Conservation (phyloP, 2,797 vertebrate genomes). For the Trachurus trachurus region DNA sequence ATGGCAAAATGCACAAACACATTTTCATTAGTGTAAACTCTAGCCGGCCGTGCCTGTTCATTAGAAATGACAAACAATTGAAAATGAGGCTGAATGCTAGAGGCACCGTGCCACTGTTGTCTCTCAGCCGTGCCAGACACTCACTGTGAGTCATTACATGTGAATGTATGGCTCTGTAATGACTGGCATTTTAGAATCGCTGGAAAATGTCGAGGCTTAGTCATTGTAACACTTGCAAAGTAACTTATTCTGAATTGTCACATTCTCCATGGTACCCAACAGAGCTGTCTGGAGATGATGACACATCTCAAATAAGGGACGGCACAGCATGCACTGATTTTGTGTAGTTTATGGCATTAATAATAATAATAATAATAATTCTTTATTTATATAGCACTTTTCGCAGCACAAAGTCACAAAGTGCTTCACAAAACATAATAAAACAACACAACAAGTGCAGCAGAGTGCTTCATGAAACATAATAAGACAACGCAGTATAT, state of each 20-base stretch:
- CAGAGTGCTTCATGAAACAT: no score
- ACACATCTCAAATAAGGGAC: constrained; percentile 29
- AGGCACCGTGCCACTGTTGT: constrained; percentile 59
- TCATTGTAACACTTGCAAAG: constrained; percentile 21
- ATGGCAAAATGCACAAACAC: constrained; percentile 11
- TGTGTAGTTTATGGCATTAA: constrained; percentile 5
- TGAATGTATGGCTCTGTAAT: constrained; percentile 55
- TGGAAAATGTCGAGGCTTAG: constrained; percentile 12
- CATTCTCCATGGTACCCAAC: constrained; percentile 32
- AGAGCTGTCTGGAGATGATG: constrained; percentile 16
- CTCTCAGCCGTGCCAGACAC: constrained; percentile 50
- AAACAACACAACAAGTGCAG: no score
- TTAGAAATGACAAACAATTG: constrained; percentile 27
- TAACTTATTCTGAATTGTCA: constrained; percentile 19
- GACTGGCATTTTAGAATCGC: constrained; percentile 28
- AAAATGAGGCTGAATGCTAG: constrained; percentile 39
- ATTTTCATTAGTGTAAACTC: constrained; percentile 15
- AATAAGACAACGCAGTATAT: no score
- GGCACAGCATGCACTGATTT: constrained; percentile 1
- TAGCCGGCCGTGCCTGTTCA: neutral
- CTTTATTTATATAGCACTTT: no score
- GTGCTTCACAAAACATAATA: no score
- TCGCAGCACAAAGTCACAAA: no score
- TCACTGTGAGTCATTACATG: constrained; percentile 53
- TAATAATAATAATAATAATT: no score